Conservation (phyloP, 2,888 invertebrate genomes). For the Lepidocyrtoides sp. region DNA sequence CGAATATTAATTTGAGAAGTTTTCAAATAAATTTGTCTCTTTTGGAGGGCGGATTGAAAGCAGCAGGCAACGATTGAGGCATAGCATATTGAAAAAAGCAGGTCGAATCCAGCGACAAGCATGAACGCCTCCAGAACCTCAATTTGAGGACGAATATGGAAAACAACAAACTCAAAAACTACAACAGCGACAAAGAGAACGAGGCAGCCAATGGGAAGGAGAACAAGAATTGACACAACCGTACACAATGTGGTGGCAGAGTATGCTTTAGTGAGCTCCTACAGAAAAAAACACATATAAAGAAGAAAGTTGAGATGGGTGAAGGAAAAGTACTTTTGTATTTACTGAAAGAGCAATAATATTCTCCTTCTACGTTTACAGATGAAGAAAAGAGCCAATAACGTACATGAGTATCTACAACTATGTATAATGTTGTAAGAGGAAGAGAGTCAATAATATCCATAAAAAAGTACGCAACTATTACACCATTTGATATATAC, state of each 20-base stretch:
- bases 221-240: conserved; percentile 71
- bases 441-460: background rate
- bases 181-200: conserved; percentile 71
- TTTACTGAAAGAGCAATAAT: background rate
- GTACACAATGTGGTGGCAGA: conserved; percentile 75
- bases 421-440: background rate
- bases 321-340: background rate
- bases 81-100: conserved; percentile 72
- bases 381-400: background rate
- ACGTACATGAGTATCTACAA: too few relatives aligned
- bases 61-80: conserved; percentile 72
- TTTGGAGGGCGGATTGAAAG: conserved; percentile 65
- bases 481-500: too few relatives aligned
- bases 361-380: background rate
- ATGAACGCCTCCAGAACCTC: conserved; percentile 73
- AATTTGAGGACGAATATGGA: conserved; percentile 59
- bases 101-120: conserved; percentile 71
- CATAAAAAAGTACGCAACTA: too few relatives aligned
- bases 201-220: conserved; percentile 68
- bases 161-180: conserved; percentile 60
- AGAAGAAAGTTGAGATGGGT: background rate
- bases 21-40: conserved; percentile 66
- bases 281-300: background rate
- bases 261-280: conserved; percentile 75
- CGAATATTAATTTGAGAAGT: conserved; percentile 67